Evolutionary conservation across 2,797 vertebrate species (phyloP).

Genomic region (Florisuga fusca): DNA sequence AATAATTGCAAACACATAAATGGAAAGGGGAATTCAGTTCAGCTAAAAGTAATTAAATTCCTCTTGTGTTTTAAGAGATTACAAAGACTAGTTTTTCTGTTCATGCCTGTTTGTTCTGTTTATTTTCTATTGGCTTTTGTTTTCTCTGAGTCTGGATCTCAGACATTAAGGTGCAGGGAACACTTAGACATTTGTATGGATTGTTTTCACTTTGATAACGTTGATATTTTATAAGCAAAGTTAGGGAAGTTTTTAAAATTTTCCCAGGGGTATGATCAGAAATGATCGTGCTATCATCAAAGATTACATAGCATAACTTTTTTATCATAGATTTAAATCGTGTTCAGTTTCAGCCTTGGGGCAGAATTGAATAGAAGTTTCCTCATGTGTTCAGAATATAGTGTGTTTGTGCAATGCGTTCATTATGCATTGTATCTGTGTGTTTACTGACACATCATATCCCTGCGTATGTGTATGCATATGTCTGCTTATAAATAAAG

Average conservation of each 20-base stretch:
- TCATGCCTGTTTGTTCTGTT: not conserved
- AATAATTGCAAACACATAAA: not conserved
- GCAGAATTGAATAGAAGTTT: not conserved
- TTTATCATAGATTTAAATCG: not conserved
- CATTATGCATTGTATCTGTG: not conserved
- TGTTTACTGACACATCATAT: not conserved
- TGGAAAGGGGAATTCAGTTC: not conserved
- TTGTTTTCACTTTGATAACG: not conserved
- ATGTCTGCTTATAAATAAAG: not conserved
- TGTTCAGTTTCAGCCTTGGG: not conserved
- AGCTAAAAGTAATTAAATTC: conserved; percentile 35
- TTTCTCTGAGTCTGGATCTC: not conserved
- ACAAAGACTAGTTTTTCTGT: not conserved
- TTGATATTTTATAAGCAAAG: not conserved
- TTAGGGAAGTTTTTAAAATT: not conserved
- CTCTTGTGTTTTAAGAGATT: not conserved
- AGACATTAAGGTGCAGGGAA: not conserved
- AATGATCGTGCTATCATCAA: not conserved
- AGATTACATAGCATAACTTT: not conserved
- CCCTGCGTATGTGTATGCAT: not conserved
- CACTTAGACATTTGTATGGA: not conserved
- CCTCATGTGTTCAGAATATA: not conserved
- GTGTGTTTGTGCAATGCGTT: not conserved
- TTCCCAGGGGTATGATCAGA: not conserved
- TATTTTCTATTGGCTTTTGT: not conserved